Base-by-base conservation (phyloP, 2,888 invertebrate genomes). In the Dione vanillae region DNA sequence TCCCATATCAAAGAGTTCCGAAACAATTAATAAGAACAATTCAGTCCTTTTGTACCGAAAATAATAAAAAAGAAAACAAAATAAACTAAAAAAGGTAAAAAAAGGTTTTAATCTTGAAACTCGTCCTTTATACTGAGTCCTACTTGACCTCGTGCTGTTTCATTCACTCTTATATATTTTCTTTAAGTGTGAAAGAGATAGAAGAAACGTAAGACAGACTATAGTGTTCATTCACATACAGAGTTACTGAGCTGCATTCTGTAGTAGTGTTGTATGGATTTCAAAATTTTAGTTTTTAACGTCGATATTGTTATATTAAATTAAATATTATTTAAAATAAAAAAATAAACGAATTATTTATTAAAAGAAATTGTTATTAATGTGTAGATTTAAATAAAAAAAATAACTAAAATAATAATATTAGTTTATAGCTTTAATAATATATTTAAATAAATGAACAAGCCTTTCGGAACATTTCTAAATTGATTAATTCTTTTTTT, bases 201-300 rank as follows among this genome's bases (percentile, higher is more conserved):
- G 81, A 70, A n/a, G 41, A 77, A 80, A 77, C 68, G 78, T 80
- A 78, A 78, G 76, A 75, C 79, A 80, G 77, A 81, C 82, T 85
- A 82, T 83, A 85, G 86, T 87, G 85, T 89, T 91, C 92, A 92
- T 92, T 92, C 90, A 92, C 83, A 81, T 80, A 82, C 82, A 77
- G 82, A 86, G 85, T 85, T 83, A 89, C 88, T 88, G 89, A 87
- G 82, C 92, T 83, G 85, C 92, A 92, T 92, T 92, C 92, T 92
- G 82, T 72, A 69, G 77, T 88, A 91, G 90, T 81, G 91, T 75
- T 85, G 88, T 75, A 70, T 20, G 20, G 58, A 47, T 49, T 49
- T 52, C 45, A 37, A 45, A 62, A 43, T 14, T 51, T 56, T 61
- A 1, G 58, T 77, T 1, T 74, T 78, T 76, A 79, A 78, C 54